A percentile compares a stretch with the other conserved stretches of the same genome.
Conservation (phyloP, 2,113 vertebrate genomes). For the Monopterus albus region DNA sequence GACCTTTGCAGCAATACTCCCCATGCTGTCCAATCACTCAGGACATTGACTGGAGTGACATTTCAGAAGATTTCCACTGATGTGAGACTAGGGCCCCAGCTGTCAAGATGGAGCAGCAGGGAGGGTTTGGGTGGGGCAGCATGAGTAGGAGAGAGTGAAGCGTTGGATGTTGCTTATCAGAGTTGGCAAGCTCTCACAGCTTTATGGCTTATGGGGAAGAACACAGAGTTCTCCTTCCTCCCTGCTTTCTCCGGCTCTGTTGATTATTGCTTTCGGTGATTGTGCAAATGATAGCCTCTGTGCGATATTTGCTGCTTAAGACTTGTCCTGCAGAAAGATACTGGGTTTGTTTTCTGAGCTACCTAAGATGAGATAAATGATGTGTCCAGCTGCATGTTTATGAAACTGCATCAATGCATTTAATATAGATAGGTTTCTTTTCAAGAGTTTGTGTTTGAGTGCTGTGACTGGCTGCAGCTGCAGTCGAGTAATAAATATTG, state of each 20-base stretch:
- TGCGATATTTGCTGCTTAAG: slow-evolving; percentile 45
- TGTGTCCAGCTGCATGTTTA: slow-evolving; percentile 30
- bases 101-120: slow-evolving; percentile 55
- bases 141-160: slow-evolving; percentile 31
- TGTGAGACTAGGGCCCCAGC: slow-evolving; percentile 67
- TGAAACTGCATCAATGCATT: slow-evolving; percentile 19
- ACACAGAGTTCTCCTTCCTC: slow-evolving; percentile 52
- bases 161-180: slow-evolving; percentile 68
- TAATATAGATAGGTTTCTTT: slow-evolving; percentile 28
- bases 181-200: slow-evolving; percentile 58
- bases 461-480: not conserved
- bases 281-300: slow-evolving; percentile 29
- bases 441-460: not conserved
- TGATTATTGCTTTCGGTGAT: slow-evolving; percentile 63
- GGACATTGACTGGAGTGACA: slow-evolving; percentile 67
- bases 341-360: slow-evolving; percentile 48
- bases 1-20: slow-evolving; percentile 51
- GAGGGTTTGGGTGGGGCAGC: slow-evolving; percentile 39
- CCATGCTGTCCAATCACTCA: slow-evolving; percentile 48
- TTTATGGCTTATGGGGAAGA: slow-evolving; percentile 50
- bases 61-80: slow-evolving; percentile 75
- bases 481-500: not conserved
- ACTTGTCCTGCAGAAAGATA: slow-evolving; percentile 31
- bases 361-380: slow-evolving; percentile 52
- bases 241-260: slow-evolving; percentile 38